A percentile compares a stretch with the other conserved stretches of the same genome.
Evolutionary conservation across 1,140 invertebrate species (phyloP).

Genomic region (Batillaria attramentaria): DNA sequence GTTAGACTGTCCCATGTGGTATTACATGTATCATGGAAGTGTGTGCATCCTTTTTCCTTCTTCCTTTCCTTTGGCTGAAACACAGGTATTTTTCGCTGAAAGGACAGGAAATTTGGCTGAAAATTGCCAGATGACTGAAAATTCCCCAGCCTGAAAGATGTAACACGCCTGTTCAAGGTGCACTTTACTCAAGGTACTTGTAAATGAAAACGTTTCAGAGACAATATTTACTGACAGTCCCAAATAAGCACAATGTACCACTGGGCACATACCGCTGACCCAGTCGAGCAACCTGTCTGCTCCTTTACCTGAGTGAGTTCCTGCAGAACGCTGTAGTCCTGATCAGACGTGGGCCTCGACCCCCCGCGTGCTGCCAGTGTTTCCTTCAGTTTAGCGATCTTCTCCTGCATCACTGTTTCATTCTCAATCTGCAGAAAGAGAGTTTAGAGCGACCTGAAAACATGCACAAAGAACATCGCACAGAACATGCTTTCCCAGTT

Average conservation of each 20-base stretch:
- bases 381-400: conserved; percentile 21
- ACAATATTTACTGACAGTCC: not conserved
- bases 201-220: not conserved
- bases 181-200: not conserved
- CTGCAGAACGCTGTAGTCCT: conserved; percentile 12
- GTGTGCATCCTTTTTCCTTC: too few relatives aligned
- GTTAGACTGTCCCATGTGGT: too few relatives aligned
- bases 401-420: conserved; percentile 5
- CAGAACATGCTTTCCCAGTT: not conserved
- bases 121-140: not conserved
- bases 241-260: not conserved
- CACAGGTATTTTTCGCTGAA: too few relatives aligned
- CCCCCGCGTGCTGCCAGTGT: not conserved
- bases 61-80: too few relatives aligned
- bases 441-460: not conserved
- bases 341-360: not conserved
- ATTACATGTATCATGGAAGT: too few relatives aligned
- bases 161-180: not conserved
- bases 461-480: not conserved
- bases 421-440: conserved; percentile 16
- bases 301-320: conserved; percentile 9
- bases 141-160: not conserved
- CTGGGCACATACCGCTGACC: not conserved
- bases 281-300: not conserved
- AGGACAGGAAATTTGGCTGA: too few relatives aligned